phyloP scores from a whole-genome alignment of 2,888 invertebrate genomes.

The Agapostemon virescens region DNA sequence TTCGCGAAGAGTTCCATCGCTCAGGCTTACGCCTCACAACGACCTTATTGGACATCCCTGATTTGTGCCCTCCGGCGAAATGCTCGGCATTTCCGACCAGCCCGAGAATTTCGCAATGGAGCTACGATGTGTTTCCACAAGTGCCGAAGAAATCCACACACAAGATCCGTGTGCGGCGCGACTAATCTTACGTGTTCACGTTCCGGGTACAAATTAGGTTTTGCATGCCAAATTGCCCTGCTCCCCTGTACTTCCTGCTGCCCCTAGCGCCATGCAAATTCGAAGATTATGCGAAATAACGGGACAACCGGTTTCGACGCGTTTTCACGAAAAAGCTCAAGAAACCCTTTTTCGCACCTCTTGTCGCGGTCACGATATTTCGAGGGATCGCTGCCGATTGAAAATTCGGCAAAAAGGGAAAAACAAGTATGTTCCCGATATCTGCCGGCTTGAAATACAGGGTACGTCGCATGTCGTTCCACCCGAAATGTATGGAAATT shows the following conservation, averaged over 20 bases:
- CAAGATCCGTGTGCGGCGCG: constrained; percentile 32
- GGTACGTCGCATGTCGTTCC: neutral
- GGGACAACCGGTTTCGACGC: constrained; percentile 24
- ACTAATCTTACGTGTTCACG: constrained; percentile 51
- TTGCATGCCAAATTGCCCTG: constrained; percentile 45
- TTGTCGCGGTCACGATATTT: constrained; percentile 19
- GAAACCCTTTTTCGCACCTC: constrained; percentile 35
- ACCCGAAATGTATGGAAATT: neutral
- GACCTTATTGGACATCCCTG: constrained; percentile 76
- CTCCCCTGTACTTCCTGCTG: constrained; percentile 16
- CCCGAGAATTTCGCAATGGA: constrained; percentile 56
- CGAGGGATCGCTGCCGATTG: neutral
- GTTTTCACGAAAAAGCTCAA: constrained; percentile 20
- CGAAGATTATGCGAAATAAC: constrained; percentile 48
- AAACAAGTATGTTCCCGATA: neutral
- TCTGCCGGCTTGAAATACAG: neutral
- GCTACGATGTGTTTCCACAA: constrained; percentile 34
- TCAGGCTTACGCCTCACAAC: constrained; percentile 72
- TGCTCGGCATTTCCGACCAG: constrained; percentile 71
- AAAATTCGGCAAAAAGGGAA: neutral
- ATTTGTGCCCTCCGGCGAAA: constrained; percentile 74
- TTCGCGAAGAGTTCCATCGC: constrained; percentile 68
- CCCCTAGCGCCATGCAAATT: constrained; percentile 46
- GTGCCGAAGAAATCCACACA: constrained; percentile 49
- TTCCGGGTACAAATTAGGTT: constrained; percentile 45